These are phyloP conservation scores for Lymantria dispar DNA, from an alignment of 2,888 invertebrate genomes.

Conservation along the genomic window DNA sequence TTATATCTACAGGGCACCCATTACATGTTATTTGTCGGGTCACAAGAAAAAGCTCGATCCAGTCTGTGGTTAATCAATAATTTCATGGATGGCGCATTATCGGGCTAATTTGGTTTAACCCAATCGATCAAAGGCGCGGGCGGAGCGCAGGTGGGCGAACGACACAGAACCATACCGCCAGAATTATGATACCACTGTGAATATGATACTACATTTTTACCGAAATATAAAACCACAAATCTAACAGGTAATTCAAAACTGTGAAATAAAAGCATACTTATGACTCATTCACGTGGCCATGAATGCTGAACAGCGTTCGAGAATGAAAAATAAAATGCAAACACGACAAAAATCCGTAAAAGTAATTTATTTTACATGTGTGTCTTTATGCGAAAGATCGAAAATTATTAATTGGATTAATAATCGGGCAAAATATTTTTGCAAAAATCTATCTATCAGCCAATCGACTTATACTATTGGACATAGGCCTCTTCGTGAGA, in stretches of 20 bases:
- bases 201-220: conserved; percentile 16
- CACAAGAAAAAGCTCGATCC: background rate
- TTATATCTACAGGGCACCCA: too few relatives aligned
- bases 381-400: too few relatives aligned
- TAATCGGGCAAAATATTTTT: too few relatives aligned
- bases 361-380: too few relatives aligned
- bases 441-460: too few relatives aligned
- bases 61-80: conserved; percentile 55
- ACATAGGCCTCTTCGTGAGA: too few relatives aligned
- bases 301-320: background rate
- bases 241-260: background rate
- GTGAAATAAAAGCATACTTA: background rate
- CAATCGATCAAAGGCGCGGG: conserved; percentile 61
- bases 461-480: too few relatives aligned
- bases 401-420: too few relatives aligned
- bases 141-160: conserved; percentile 55
- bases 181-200: conserved; percentile 32
- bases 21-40: background rate
- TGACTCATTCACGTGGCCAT: background rate
- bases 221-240: background rate
- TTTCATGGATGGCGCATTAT: conserved; percentile 56
- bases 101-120: conserved; percentile 53
- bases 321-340: too few relatives aligned
- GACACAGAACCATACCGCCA: conserved; percentile 20
- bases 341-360: too few relatives aligned